A percentile compares a stretch with the other conserved stretches of the same genome.
Conservation (phyloP, 2,113 vertebrate species). For the human region DNA sequence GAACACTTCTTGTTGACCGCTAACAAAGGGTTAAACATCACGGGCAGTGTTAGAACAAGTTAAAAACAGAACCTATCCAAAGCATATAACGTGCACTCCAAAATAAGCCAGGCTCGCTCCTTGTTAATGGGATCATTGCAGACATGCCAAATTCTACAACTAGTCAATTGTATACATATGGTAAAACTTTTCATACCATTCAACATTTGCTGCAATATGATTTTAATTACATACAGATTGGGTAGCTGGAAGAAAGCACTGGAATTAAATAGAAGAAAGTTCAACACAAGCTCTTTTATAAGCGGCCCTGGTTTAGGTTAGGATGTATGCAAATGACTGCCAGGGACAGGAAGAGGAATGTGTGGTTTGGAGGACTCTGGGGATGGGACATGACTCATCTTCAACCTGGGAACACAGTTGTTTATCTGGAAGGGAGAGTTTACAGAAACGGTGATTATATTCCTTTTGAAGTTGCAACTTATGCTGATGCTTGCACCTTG, state of each 20-base stretch:
- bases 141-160: constrained; percentile 76
- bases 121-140: constrained; percentile 58
- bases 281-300: constrained; percentile 65
- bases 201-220: constrained; percentile 67
- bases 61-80: constrained; percentile 58
- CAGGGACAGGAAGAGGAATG: not conserved
- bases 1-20: not conserved
- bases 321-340: constrained; percentile 33
- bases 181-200: constrained; percentile 71
- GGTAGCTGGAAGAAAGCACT: constrained; percentile 57
- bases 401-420: constrained; percentile 28
- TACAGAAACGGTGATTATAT: not conserved
- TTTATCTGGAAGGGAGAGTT: constrained; percentile 14
- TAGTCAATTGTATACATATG: constrained; percentile 67
- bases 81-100: constrained; percentile 63
- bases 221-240: constrained; percentile 81
- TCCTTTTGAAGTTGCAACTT: not conserved
- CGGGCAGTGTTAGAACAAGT: constrained; percentile 13
- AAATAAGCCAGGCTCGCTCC: constrained; percentile 71
- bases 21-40: constrained; percentile 67
- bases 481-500: not conserved
- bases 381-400: constrained; percentile 56
- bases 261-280: constrained; percentile 66
- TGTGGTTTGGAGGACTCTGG: not conserved
- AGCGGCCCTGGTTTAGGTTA: constrained; percentile 41